Base-by-base conservation (phyloP, 2,797 vertebrate species). In the Echiichthys vipera region DNA sequence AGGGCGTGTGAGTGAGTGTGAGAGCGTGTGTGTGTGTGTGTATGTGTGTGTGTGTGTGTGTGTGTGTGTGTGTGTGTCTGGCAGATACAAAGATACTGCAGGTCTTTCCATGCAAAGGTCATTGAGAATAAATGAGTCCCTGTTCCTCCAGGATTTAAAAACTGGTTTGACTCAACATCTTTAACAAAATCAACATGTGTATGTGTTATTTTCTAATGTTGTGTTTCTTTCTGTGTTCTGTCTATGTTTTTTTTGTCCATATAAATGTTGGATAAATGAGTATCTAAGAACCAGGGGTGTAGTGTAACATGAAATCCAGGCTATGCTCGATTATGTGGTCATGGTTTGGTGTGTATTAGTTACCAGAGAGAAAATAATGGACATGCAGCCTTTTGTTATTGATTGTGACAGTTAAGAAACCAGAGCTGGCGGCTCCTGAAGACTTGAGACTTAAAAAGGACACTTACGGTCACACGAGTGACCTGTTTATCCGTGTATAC, bases 11-110 rank as follows among this genome's bases (percentile, higher is more conserved):
- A 58, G 69, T 43, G 56, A 46, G 49, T 49, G 34, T 77, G 55
- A 74, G 57, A 68, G 64, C 58, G 71, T 39, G 49, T 59, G 37
- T 56, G 36, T 37, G 66, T 55, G 68, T 51, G 46, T 36, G 62
- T 29, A 18, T 39, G 45, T 27, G 58, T 42, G n/a, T 29, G 30
- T 68, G 57, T 67, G 69, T 57, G 54, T 17, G 46, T 56, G 43
- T 39, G 32, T 50, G 25, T 71, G 37, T 51, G 30, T 30, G 32
- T 20, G 11, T 45, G 30, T 32, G 9, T 0, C 30, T n/a, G n/a
- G 30, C 34, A 56, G 57, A 59, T 18, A 14, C 29, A 20, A 27
- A 40, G n/a, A 61, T 27, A 62, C 50, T 65, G 64, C 12, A 63
- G n/a, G n/a, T 47, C 54, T 63, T 20, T 58, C 56, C 42, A 7